These are phyloP conservation scores for Microctonus brassicae DNA, from an alignment of 2,888 invertebrate genomes.

Conservation along the genomic window DNA sequence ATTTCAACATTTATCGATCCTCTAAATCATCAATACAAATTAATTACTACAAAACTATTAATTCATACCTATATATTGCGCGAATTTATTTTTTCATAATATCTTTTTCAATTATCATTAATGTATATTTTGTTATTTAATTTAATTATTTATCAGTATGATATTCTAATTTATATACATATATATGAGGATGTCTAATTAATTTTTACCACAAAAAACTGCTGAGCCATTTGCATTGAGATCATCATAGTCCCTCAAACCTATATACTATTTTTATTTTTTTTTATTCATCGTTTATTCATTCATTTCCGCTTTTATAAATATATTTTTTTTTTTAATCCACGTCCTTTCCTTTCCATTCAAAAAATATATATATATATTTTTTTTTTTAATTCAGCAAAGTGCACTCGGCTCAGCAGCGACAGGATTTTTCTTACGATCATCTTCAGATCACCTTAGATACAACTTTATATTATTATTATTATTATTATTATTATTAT, in stretches of 20 bases:
- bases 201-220: slow-evolving; percentile 40
- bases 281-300: slow-evolving; percentile 10
- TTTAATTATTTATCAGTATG: neutral
- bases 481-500: no score
- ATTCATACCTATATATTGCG: neutral
- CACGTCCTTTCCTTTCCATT: neutral
- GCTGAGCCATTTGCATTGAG: slow-evolving; percentile 40
- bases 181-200: slow-evolving; percentile 28
- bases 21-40: neutral
- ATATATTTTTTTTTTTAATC: slow-evolving; percentile 24
- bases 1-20: neutral
- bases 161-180: slow-evolving; percentile 38
- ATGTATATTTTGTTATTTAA: no score
- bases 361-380: no score
- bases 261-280: slow-evolving; percentile 7
- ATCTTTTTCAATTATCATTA: neutral
- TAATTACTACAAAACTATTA: neutral
- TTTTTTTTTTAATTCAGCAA: slow-evolving; percentile 31
- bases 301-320: slow-evolving; percentile 21
- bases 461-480: no score
- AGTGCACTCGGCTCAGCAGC: slow-evolving; percentile 45
- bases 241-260: neutral
- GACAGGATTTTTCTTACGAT: slow-evolving; percentile 18
- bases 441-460: neutral
- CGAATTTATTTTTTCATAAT: neutral